These are phyloP conservation scores for Rissa tridactyla DNA, from an alignment of 2,113 vertebrate species.

Conservation along the genomic window DNA sequence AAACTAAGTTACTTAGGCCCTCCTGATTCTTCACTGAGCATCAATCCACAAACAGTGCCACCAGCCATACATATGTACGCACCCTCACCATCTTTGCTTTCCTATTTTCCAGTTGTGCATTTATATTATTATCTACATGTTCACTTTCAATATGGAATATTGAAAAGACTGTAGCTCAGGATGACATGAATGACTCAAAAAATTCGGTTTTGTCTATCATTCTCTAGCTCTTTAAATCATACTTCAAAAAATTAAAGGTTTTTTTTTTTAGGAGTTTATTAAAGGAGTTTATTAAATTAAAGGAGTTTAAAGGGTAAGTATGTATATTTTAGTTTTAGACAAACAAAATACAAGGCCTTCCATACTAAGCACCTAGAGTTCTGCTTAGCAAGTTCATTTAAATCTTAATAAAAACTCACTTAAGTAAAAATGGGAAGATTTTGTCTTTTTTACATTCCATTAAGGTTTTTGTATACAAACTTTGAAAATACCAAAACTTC, in stretches of 20 bases:
- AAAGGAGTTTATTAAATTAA: too few species aligned
- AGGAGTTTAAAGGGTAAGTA: background rate
- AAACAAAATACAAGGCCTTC: background rate
- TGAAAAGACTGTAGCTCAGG: background rate
- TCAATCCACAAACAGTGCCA: background rate
- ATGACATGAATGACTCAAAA: background rate
- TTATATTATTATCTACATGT: background rate
- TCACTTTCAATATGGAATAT: background rate
- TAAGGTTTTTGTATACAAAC: background rate
- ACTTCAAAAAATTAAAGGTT: background rate
- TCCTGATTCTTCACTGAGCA: background rate
- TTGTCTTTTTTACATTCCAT: background rate
- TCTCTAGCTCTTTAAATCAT: background rate
- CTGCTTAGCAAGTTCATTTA: background rate
- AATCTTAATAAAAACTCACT: background rate
- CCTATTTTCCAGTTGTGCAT: background rate
- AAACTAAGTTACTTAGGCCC: background rate
- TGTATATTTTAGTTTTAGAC: background rate
- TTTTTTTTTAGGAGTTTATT: too few species aligned
- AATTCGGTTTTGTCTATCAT: background rate
- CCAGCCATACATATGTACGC: background rate
- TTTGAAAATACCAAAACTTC: background rate
- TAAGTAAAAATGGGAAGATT: background rate
- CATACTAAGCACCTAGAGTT: background rate
- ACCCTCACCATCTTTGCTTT: background rate